Percentiles rank a stretch among this genome's conserved stretches.
These are phyloP conservation scores for Bombylius major DNA, from an alignment of 2,888 invertebrate genomes.

Conservation along the genomic window DNA sequence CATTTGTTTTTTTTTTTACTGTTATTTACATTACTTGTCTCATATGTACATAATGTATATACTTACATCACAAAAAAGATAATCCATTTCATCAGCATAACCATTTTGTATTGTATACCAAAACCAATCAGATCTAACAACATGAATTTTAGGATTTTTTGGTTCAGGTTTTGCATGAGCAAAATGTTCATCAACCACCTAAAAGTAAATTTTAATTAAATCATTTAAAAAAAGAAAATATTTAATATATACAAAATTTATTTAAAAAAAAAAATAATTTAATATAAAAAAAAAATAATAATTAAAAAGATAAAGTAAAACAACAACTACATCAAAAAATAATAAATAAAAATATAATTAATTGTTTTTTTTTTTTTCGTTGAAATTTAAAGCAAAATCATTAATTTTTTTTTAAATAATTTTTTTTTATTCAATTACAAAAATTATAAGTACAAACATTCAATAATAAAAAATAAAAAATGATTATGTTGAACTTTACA, in stretches of 20 bases:
- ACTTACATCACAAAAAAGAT: slow-evolving; percentile 75
- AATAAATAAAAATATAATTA: too few species aligned
- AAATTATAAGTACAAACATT: too few species aligned
- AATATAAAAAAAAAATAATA: background rate
- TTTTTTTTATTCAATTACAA: too few species aligned
- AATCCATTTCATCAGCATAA: slow-evolving; percentile 81
- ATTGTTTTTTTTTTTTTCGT: too few species aligned
- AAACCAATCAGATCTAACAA: slow-evolving; percentile 93
- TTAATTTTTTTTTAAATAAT: too few species aligned
- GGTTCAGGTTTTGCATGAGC: slow-evolving; percentile 58
- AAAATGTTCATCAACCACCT: slow-evolving; percentile 78
- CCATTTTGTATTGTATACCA: slow-evolving; percentile 97
- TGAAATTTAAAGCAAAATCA: too few species aligned
- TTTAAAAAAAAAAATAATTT: background rate
- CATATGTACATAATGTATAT: background rate
- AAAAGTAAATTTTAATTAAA: slow-evolving; percentile 20
- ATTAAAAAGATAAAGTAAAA: too few species aligned
- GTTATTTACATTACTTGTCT: too few species aligned
- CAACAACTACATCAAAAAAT: too few species aligned
- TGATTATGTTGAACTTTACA: too few species aligned
- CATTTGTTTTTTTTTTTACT: too few species aligned
- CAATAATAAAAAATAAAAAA: too few species aligned
- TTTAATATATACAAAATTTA: background rate
- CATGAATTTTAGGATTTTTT: slow-evolving; percentile 52
- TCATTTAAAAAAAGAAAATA: background rate